These are phyloP conservation scores for Ptychoptera albimana DNA, from an alignment of 2,888 invertebrate species.

Conservation along the genomic window DNA sequence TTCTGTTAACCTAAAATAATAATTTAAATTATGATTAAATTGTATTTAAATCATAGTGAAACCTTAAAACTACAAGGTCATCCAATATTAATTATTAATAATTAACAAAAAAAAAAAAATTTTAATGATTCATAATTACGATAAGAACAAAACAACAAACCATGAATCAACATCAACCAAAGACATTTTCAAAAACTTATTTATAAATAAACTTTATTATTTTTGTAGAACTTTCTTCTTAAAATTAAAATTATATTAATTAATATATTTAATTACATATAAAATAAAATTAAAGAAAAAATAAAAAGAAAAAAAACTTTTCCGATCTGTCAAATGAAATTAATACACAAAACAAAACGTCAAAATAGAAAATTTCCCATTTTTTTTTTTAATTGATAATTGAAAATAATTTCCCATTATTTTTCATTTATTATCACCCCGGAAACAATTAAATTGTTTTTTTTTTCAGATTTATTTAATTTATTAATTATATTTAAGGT, in stretches of 20 bases:
- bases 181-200: slow-evolving; percentile 19
- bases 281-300: too few relatives aligned
- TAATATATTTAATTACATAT: slow-evolving; percentile 1
- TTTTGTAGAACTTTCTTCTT: neutral
- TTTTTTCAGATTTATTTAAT: too few relatives aligned
- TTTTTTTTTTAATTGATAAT: neutral
- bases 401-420: slow-evolving; percentile 1
- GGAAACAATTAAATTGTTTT: neutral
- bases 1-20: slow-evolving; percentile 39
- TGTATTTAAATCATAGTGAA: neutral
- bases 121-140: too few relatives aligned
- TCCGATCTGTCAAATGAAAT: neutral
- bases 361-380: slow-evolving; percentile 1
- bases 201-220: neutral
- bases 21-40: neutral
- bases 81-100: too few relatives aligned
- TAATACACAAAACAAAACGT: slow-evolving; percentile 1
- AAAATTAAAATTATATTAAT: neutral
- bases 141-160: slow-evolving; percentile 12
- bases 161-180: slow-evolving; percentile 30
- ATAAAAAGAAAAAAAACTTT: too few relatives aligned
- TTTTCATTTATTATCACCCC: neutral
- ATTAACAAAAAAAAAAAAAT: too few relatives aligned
- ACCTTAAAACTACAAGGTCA: neutral
- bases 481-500: too few relatives aligned